These are phyloP conservation scores for Eristalis intricaria DNA, from an alignment of 2,888 invertebrate genomes.

Conservation along the genomic window DNA sequence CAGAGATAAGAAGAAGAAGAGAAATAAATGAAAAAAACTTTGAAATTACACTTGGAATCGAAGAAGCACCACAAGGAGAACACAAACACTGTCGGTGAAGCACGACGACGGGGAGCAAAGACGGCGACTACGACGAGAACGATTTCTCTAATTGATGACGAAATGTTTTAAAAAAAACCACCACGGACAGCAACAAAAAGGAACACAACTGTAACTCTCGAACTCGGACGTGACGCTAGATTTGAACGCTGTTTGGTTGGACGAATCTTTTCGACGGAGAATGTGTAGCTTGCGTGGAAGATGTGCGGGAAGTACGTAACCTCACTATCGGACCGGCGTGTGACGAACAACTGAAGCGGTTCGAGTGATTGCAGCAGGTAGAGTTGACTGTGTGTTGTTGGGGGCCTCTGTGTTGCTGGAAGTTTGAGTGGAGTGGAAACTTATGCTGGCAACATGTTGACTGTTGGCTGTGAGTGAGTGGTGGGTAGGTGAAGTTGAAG, in stretches of 20 bases:
- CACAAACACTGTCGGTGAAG: constrained; percentile 2
- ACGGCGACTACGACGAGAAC: not conserved
- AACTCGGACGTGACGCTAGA: not conserved
- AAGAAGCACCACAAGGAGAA: constrained; percentile 13
- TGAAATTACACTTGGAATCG: constrained; percentile 12
- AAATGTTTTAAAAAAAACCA: constrained; percentile 17
- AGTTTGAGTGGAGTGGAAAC: constrained; percentile 50
- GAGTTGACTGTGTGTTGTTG: constrained; percentile 27
- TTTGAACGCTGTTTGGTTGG: not conserved
- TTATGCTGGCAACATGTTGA: constrained; percentile 42
- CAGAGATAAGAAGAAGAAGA: not conserved
- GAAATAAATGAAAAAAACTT: not conserved
- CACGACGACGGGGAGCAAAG: not conserved
- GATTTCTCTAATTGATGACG: constrained; percentile 31
- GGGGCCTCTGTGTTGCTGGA: no score
- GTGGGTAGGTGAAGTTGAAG: not conserved
- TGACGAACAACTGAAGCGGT: constrained; percentile 63
- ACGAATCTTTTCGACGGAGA: constrained; percentile 40
- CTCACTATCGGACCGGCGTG: constrained; percentile 52
- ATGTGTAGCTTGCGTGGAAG: not conserved
- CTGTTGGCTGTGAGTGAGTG: not conserved
- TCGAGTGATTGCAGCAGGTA: constrained; percentile 60
- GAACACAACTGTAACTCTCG: not conserved
- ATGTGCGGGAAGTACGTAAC: constrained; percentile 14
- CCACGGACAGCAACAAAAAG: not conserved